phyloP scores from a whole-genome alignment of 2,888 invertebrate species.

The Melipona beecheii region DNA sequence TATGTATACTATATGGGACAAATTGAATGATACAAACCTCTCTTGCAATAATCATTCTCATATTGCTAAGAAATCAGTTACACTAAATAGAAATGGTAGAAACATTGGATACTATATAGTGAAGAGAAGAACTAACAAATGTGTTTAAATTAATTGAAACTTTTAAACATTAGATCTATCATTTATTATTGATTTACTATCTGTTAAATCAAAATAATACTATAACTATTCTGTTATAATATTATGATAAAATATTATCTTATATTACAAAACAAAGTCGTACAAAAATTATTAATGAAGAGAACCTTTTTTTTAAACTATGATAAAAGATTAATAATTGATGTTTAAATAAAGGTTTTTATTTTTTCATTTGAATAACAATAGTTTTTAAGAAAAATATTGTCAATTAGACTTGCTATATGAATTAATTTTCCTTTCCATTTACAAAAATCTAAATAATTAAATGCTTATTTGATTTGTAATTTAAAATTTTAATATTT shows the following conservation, averaged over 20 bases:
- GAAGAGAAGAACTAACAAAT: slow-evolving; percentile 72
- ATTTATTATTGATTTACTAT: slow-evolving; percentile 42
- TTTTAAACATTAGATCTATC: slow-evolving; percentile 20
- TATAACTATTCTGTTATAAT: slow-evolving; percentile 1
- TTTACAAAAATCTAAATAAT: slow-evolving; percentile 1
- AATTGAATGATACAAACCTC: slow-evolving; percentile 73
- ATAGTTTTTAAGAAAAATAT: slow-evolving; percentile 68
- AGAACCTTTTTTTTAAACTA: slow-evolving; percentile 1
- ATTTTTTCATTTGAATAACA: slow-evolving; percentile 75
- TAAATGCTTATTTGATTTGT: neutral
- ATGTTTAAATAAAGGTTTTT: slow-evolving; percentile 59
- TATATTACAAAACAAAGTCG: neutral
- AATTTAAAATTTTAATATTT: slow-evolving; percentile 1
- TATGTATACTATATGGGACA: slow-evolving; percentile 83
- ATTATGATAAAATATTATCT: neutral
- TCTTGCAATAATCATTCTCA: slow-evolving; percentile 68
- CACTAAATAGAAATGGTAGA: slow-evolving; percentile 70
- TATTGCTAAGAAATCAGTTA: slow-evolving; percentile 63
- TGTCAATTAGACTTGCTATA: slow-evolving; percentile 75
- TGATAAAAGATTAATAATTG: slow-evolving; percentile 31
- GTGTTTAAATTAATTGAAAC: slow-evolving; percentile 43
- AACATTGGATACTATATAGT: slow-evolving; percentile 77
- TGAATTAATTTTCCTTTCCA: slow-evolving; percentile 22
- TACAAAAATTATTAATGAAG: neutral
- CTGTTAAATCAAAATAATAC: neutral